Percentiles rank a stretch among this genome's conserved stretches.
These are phyloP conservation scores for Tragelaphus oryx DNA, from an alignment of 2,797 vertebrate genomes.

Conservation along the genomic window DNA sequence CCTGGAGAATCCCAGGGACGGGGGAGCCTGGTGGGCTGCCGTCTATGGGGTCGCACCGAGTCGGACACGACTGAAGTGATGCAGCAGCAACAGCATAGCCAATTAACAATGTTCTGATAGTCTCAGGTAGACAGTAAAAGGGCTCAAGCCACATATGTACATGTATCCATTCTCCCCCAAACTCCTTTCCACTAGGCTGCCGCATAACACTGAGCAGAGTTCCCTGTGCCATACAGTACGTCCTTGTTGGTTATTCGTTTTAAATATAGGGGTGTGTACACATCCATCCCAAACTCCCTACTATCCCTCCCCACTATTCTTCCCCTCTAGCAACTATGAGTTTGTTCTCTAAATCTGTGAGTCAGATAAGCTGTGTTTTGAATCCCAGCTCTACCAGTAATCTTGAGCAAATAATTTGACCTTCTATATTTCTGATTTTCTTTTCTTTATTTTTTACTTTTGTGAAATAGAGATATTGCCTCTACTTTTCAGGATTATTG, in stretches of 20 bases:
- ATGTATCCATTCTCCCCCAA: neutral
- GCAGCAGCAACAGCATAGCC: neutral
- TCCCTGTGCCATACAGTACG: neutral
- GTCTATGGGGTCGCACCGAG: too few species aligned
- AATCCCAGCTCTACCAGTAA: neutral
- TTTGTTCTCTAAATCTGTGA: neutral
- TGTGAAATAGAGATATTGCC: neutral
- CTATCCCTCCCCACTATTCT: neutral
- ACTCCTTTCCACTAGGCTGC: neutral
- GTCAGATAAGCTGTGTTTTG: neutral
- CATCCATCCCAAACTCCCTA: neutral
- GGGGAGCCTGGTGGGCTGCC: too few species aligned
- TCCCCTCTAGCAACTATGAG: neutral
- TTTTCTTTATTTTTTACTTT: neutral
- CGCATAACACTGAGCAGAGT: neutral
- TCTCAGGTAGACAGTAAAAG: neutral
- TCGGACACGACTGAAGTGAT: too few species aligned
- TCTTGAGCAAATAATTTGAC: neutral
- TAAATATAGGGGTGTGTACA: neutral
- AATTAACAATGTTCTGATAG: neutral
- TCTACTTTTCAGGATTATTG: neutral
- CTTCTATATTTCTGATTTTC: neutral
- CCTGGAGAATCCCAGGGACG: too few species aligned
- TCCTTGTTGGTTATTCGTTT: neutral
- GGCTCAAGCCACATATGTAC: neutral